Base-by-base conservation (phyloP, 2,888 invertebrate genomes). In the Drosophila subsilvestris region DNA sequence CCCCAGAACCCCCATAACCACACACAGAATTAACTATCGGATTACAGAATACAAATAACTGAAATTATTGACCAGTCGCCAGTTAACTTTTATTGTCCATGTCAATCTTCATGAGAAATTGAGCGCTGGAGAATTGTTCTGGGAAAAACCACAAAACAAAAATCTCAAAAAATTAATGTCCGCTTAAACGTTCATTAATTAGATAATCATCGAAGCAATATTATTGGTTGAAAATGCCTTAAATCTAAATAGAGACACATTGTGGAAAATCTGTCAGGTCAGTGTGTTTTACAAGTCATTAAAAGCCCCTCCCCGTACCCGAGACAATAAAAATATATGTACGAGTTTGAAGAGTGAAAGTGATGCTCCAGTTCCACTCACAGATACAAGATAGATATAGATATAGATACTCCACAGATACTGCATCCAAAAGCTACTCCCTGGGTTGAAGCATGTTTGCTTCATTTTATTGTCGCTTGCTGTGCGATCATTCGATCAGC, bases 401-500 rank as follows among this genome's bases (percentile, higher is more conserved):
- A 27, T 1, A 27, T 27, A 37, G 14, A 14, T 37, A 14, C 8
- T 27, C 27, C 27, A 7, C 27, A 8, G 8, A 27, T 1, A 27
- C 27, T 8, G 7, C 29, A 37, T 14, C 14, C 32, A 14, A 37
- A 37, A 45, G 50, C 45, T 53, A 60, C 54, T n/a, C n/a, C 27
- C 10, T 54, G 29, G 44, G n/a, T n/a, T n/a, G n/a, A n/a, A 27
- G 53, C 55, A 74, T 77, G 78, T 54, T 65, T 68, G 37, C n/a
- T 37, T 2, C 65, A 58, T 78, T 83, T 88, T 88, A 71, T 83
- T 88, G 88, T 83, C 84, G 72, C 88, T 14, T 80, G 83, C 75
- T 65, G 68, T 74, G 86, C 63, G 27, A 77, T 77, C 78, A 79
- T 79, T 53, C 57, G 29, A 51, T 63, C 37, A n/a, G 37, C 37